These are phyloP conservation scores for Eilema sororculum DNA, from an alignment of 2,888 invertebrate genomes.

Conservation along the genomic window DNA sequence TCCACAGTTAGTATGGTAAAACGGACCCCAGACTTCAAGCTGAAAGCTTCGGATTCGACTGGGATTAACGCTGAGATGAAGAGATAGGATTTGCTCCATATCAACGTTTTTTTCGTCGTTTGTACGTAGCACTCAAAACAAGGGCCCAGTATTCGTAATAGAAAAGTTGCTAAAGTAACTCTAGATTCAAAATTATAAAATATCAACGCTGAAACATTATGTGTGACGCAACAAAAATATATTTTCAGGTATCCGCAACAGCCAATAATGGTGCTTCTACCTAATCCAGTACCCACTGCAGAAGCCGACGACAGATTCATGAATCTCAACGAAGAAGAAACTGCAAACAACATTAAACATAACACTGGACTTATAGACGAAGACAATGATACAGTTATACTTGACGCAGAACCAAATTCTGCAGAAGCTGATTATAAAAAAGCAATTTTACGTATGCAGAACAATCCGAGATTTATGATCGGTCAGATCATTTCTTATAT, in stretches of 20 bases:
- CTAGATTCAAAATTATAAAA: not conserved
- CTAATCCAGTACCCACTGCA: slow-evolving; percentile 46
- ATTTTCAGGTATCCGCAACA: slow-evolving; percentile 59
- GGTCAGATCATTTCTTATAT: slow-evolving; percentile 84
- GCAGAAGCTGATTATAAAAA: slow-evolving; percentile 34
- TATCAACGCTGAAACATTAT: not conserved
- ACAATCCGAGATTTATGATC: slow-evolving; percentile 64
- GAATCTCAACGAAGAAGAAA: slow-evolving; percentile 42
- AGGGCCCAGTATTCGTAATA: not conserved
- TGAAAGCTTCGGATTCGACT: too few relatives aligned
- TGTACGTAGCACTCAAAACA: too few relatives aligned
- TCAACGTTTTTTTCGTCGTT: too few relatives aligned
- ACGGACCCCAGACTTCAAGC: too few relatives aligned
- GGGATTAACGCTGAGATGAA: too few relatives aligned
- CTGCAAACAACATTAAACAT: slow-evolving; percentile 37
- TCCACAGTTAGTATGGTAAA: too few relatives aligned
- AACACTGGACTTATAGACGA: slow-evolving; percentile 56
- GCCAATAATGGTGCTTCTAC: slow-evolving; percentile 65
- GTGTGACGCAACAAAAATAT: not conserved
- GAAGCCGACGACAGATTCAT: slow-evolving; percentile 34
- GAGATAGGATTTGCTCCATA: too few relatives aligned
- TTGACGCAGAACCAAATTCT: slow-evolving; percentile 62
- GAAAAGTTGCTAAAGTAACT: not conserved
- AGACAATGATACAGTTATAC: slow-evolving; percentile 65
- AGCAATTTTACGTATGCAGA: slow-evolving; percentile 57